A percentile compares a stretch with the other conserved stretches of the same genome.
These are phyloP conservation scores for Bufotes viridis DNA, from an alignment of 2,797 vertebrate species.

Conservation along the genomic window DNA sequence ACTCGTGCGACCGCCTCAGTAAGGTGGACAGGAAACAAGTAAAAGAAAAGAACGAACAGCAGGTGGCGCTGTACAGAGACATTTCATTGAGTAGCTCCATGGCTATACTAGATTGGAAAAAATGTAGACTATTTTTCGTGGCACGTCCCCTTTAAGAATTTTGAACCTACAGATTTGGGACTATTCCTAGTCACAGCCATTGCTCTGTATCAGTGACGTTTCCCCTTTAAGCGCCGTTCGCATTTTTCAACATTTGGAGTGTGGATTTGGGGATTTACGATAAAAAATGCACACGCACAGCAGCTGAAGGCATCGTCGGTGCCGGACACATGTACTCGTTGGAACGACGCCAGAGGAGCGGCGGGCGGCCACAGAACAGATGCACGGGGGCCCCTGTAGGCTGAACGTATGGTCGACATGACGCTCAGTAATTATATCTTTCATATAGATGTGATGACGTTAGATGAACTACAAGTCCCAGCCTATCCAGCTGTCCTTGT, in stretches of 20 bases:
- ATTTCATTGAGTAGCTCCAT: no score
- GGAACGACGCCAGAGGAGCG: not conserved
- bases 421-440: not conserved
- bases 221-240: not conserved
- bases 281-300: slow-evolving; percentile 29
- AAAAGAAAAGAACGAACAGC: no score
- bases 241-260: slow-evolving; percentile 16
- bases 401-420: not conserved
- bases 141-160: not conserved
- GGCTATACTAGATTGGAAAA: no score
- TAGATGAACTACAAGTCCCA: slow-evolving; percentile 16
- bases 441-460: not conserved
- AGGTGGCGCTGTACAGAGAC: no score
- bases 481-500: not conserved
- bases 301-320: slow-evolving; percentile 20
- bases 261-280: slow-evolving; percentile 42
- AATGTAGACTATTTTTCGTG: no score
- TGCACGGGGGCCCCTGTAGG: not conserved
- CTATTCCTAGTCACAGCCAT: not conserved
- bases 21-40: no score
- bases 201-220: not conserved
- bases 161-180: not conserved
- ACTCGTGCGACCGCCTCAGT: no score
- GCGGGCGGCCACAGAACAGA: slow-evolving; percentile 9
- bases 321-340: slow-evolving; percentile 36